These are phyloP conservation scores for Dolichopus griseipennis DNA, from an alignment of 2,888 invertebrate genomes.

Conservation along the genomic window DNA sequence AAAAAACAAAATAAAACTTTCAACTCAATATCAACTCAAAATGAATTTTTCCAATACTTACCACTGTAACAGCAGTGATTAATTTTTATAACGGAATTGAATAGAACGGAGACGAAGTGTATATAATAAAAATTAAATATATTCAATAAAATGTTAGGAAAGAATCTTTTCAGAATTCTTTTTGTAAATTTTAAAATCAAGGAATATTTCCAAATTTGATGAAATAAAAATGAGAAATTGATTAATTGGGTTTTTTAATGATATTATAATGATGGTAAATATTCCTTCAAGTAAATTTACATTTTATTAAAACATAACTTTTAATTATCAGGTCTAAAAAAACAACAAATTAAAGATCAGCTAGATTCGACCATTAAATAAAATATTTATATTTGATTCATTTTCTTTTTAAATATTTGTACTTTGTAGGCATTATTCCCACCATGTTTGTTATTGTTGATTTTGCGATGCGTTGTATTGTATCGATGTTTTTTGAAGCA, in stretches of 20 bases:
- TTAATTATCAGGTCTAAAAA: not conserved
- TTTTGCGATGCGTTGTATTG: not conserved
- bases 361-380: not conserved
- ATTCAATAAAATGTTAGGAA: not conserved
- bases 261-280: not conserved
- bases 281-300: conserved; percentile 6
- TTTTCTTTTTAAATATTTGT: too few relatives aligned
- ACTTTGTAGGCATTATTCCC: conserved; percentile 2
- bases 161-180: not conserved
- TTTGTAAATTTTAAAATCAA: not conserved
- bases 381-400: not conserved
- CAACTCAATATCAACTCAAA: too few relatives aligned
- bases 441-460: not conserved
- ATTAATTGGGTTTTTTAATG: not conserved
- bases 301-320: not conserved
- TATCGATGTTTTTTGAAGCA: not conserved
- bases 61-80: too few relatives aligned
- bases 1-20: too few relatives aligned
- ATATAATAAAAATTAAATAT: not conserved
- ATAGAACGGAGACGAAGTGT: too few relatives aligned
- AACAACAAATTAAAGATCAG: conserved; percentile 1
- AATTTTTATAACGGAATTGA: too few relatives aligned
- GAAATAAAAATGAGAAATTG: not conserved
- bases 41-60: too few relatives aligned
- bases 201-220: conserved; percentile 4